Conservation (phyloP, 1,140 invertebrate genomes). For the Centruroides vittatus region DNA sequence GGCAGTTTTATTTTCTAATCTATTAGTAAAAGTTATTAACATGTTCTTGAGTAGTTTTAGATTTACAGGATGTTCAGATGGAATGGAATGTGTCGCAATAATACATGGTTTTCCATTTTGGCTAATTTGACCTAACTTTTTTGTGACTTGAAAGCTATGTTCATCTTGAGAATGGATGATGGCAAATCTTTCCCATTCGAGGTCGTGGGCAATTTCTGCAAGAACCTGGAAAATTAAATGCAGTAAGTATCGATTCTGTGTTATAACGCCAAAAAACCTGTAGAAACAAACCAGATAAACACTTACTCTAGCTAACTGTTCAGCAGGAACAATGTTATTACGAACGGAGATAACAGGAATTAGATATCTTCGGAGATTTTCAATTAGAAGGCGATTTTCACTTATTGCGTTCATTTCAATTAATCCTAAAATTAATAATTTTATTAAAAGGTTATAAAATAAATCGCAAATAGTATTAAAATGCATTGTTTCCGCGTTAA, state of each 20-base stretch:
- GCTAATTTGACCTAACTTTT: constrained; percentile 21
- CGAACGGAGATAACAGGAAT: constrained; percentile 19
- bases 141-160: constrained; percentile 21
- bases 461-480: no score
- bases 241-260: no score
- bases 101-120: constrained; percentile 15
- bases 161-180: constrained; percentile 24
- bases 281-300: neutral
- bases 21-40: constrained; percentile 20
- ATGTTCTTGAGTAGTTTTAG: constrained; percentile 8
- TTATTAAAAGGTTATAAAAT: no score
- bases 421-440: no score
- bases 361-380: constrained; percentile 9
- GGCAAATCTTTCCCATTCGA: constrained; percentile 27
- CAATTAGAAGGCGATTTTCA: no score
- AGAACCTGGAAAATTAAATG: constrained; percentile 21
- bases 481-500: no score
- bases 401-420: no score
- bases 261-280: neutral
- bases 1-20: constrained; percentile 14
- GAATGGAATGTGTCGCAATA: constrained; percentile 9
- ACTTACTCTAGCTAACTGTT: constrained; percentile 21
- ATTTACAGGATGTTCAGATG: constrained; percentile 10
- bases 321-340: constrained; percentile 17
- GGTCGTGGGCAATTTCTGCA: constrained; percentile 19